phyloP scores from a whole-genome alignment of 2,113 vertebrate species.

The Australoheros scitulus region DNA sequence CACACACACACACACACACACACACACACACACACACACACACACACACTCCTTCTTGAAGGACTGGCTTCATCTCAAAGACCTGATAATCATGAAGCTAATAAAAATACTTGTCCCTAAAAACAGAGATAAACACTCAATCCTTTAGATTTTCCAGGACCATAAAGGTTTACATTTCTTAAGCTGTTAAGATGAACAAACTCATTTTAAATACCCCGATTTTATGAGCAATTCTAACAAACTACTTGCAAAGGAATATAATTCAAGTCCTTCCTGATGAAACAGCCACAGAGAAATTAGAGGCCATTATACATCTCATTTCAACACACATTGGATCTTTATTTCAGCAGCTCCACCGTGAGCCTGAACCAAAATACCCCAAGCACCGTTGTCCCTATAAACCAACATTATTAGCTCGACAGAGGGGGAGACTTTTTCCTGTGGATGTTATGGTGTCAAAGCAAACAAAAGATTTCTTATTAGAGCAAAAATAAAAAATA shows the following conservation, averaged over 20 bases:
- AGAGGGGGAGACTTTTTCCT: slow-evolving; percentile 16
- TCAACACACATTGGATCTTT: slow-evolving; percentile 60
- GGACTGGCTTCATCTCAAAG: neutral
- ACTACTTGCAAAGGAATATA: neutral
- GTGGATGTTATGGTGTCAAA: slow-evolving; percentile 16
- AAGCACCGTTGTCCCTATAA: slow-evolving; percentile 5
- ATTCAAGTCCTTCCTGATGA: neutral
- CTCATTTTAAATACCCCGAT: too few relatives aligned
- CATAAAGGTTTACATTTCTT: neutral
- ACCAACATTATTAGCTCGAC: neutral
- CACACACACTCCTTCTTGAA: neutral
- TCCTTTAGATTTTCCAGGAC: neutral
- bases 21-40: too few relatives aligned
- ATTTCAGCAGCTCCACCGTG: slow-evolving; percentile 59
- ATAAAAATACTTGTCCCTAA: neutral
- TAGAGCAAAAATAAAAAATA: neutral
- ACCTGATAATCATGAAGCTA: neutral
- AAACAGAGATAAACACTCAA: neutral
- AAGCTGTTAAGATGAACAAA: neutral
- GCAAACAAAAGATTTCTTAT: slow-evolving; percentile 30
- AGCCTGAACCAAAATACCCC: slow-evolving; percentile 41
- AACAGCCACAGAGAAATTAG: neutral
- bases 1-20: too few relatives aligned
- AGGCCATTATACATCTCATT: neutral
- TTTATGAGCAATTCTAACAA: neutral